Base-by-base conservation (phyloP, 2,113 vertebrate genomes). In the Panurus biarmicus region DNA sequence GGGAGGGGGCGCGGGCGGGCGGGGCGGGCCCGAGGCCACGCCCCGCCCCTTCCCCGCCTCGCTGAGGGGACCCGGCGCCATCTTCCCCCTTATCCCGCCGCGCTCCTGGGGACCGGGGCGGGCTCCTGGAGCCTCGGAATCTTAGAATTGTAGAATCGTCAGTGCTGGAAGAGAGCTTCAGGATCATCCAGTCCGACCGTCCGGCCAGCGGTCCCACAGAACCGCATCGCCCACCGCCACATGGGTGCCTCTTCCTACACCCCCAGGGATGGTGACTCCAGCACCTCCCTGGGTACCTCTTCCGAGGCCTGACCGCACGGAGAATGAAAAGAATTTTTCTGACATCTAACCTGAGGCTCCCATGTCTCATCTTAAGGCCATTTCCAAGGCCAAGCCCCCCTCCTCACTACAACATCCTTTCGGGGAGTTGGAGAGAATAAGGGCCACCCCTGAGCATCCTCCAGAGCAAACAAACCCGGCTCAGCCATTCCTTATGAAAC, bases 81-180 rank as follows among this genome's bases (percentile, higher is more conserved):
- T 96, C 4, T 96, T 89, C 6, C 3, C 10, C 4, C 6, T 13
- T 0, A 0, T 0, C 2, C 4, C 7, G 8, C 23, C 2, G 12
- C 1, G 12, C 4, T 15, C 19, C 0, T 2, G 11, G 14, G 14
- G 9, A 2, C 1, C 6, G 15, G 20, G 16, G 3, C 4, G 23
- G 38, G 2, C 13, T 10, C 2, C 12, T 5, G 23, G 26, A 15
- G 8, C 5, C 12, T 1, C 22, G 2, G 25, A 14, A 6, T 31
- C 3, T 11, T 7, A 8, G 24, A 10, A 1, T n/a, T 53, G 44
- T 13, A 17, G 24, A 12, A 1, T 21, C 6, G 6, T 17, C 40
- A 1, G 7, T 10, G 24, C 7, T 35, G 20, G 20, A 21, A 17
- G 29, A 35, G 31, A 50, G 4, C 29, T 10, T 18, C 22, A 42